Evolutionary conservation across 2,113 vertebrate genomes (phyloP).

Genomic region (Nanger granti): DNA sequence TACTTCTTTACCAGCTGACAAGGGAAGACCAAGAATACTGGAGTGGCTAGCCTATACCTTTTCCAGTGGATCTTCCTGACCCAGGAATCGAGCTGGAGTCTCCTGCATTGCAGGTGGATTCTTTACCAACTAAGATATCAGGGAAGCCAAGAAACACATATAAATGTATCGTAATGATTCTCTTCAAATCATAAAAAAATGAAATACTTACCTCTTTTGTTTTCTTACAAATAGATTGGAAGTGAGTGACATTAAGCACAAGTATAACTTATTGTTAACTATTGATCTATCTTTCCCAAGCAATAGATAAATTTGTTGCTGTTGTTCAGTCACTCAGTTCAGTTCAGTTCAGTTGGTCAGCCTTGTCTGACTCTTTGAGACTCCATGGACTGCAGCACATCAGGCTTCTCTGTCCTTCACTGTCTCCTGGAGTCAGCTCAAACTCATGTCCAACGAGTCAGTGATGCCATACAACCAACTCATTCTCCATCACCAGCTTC

Average conservation of each 20-base stretch:
- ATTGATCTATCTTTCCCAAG: neutral
- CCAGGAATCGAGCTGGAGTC: neutral
- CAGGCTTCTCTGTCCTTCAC: neutral
- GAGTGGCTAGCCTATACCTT: neutral
- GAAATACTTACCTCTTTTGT: neutral
- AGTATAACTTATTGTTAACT: neutral
- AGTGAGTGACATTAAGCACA: neutral
- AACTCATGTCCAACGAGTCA: neutral
- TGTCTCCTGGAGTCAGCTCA: neutral
- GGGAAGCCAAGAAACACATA: neutral
- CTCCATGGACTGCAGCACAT: neutral
- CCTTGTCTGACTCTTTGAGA: neutral
- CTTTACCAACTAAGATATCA: neutral
- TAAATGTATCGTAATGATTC: neutral
- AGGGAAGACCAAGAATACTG: neutral
- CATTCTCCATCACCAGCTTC: neutral
- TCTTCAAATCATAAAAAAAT: neutral
- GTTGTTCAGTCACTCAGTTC: neutral
- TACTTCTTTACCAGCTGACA: neutral
- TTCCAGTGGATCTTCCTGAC: neutral
- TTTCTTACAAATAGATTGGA: neutral
- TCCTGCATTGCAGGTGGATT: neutral
- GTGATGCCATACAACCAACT: neutral
- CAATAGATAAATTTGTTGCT: neutral
- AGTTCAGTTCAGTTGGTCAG: neutral